phyloP scores from a whole-genome alignment of 2,888 invertebrate species.

The Nephrotoma guestfalica region DNA sequence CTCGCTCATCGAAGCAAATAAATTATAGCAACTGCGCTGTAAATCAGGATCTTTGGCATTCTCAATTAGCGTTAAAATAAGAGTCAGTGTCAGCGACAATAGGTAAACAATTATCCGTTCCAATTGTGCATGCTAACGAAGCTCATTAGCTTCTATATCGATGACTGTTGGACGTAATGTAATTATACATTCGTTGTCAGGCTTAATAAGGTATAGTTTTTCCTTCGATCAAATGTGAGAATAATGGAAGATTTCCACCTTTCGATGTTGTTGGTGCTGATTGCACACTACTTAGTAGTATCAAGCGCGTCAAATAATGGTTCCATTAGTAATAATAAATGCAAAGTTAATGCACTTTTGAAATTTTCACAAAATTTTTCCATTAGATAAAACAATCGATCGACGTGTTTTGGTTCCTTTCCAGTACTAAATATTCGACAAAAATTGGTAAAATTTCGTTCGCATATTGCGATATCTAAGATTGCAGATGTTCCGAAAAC shows the following conservation, averaged over 20 bases:
- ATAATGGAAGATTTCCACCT: slow-evolving; percentile 54
- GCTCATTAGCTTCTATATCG: slow-evolving; percentile 60
- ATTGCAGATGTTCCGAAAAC: slow-evolving; percentile 66
- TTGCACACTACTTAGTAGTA: slow-evolving; percentile 54
- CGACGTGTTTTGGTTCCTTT: slow-evolving; percentile 46
- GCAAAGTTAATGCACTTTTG: slow-evolving; percentile 54
- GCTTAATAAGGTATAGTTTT: slow-evolving; percentile 42
- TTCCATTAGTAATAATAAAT: slow-evolving; percentile 56
- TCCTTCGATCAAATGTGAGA: slow-evolving; percentile 46
- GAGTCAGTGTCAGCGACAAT: slow-evolving; percentile 51
- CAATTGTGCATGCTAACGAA: slow-evolving; percentile 53
- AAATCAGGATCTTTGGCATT: slow-evolving; percentile 58
- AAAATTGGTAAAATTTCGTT: slow-evolving; percentile 56
- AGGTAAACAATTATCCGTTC: slow-evolving; percentile 50
- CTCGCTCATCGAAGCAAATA: slow-evolving; percentile 54
- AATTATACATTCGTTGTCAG: slow-evolving; percentile 42
- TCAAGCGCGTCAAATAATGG: slow-evolving; percentile 44
- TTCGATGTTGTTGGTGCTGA: slow-evolving; percentile 56
- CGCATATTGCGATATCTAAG: slow-evolving; percentile 59
- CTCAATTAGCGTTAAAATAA: slow-evolving; percentile 47
- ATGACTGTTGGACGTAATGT: slow-evolving; percentile 48
- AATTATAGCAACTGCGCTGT: slow-evolving; percentile 49
- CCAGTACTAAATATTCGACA: slow-evolving; percentile 49
- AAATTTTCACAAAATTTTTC: slow-evolving; percentile 69
- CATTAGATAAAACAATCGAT: slow-evolving; percentile 63